phyloP scores from a whole-genome alignment of 2,113 vertebrate genomes.

The Pseudorasbora parva region DNA sequence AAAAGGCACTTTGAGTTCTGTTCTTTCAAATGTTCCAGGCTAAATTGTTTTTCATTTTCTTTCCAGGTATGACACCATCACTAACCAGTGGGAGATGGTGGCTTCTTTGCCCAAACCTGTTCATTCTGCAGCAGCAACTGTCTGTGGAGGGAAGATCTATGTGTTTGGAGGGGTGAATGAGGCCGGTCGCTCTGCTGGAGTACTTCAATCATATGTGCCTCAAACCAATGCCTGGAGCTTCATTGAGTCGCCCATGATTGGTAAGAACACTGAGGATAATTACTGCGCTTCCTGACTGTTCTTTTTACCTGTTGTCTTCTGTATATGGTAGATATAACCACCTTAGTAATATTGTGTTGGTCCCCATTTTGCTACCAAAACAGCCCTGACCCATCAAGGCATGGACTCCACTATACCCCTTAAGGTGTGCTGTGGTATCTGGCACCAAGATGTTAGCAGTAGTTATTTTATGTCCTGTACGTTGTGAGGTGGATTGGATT shows the following conservation, averaged over 20 bases:
- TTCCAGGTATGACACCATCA: slow-evolving; percentile 94
- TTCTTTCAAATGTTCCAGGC: background rate
- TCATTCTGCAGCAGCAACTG: slow-evolving; percentile 92
- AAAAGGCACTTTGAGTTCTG: background rate
- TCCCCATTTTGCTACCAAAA: too few species aligned
- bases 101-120: slow-evolving; percentile 93
- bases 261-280: slow-evolving; percentile 71
- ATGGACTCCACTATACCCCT: too few species aligned
- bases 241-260: slow-evolving; percentile 98
- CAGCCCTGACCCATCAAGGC: too few species aligned
- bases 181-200: slow-evolving; percentile 89
- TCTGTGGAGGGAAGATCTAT: slow-evolving; percentile 94
- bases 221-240: slow-evolving; percentile 96
- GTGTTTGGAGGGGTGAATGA: slow-evolving; percentile 97
- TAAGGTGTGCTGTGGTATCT: too few species aligned
- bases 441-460: too few species aligned
- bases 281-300: background rate
- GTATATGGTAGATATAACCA: background rate
- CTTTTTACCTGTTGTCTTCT: background rate
- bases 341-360: too few species aligned
- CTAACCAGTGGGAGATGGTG: slow-evolving; percentile 96
- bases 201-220: slow-evolving; percentile 93
- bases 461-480: too few species aligned
- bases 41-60: background rate
- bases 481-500: too few species aligned